phyloP scores from a whole-genome alignment of 2,797 vertebrate genomes.

The Neoniphon sammara region DNA sequence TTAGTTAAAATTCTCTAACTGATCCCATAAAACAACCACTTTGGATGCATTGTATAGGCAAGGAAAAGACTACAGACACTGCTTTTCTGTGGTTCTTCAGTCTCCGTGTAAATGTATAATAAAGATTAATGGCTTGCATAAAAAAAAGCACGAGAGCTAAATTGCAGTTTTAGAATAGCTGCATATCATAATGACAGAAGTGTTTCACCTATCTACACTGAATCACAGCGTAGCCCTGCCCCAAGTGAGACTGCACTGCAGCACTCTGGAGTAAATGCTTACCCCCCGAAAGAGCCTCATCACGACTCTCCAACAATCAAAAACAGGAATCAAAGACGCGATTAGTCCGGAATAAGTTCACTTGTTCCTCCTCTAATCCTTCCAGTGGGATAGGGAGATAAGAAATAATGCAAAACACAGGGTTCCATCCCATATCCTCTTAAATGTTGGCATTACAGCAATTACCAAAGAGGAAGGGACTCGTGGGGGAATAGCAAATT shows the following conservation, averaged over 20 bases:
- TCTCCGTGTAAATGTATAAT: slow-evolving; percentile 69
- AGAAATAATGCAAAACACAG: slow-evolving; percentile 36
- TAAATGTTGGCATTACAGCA: slow-evolving; percentile 61
- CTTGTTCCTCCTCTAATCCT: slow-evolving; percentile 49
- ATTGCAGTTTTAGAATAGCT: slow-evolving; percentile 55
- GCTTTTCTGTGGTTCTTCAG: slow-evolving; percentile 58
- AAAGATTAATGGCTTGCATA: slow-evolving; percentile 69
- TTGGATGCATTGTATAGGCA: slow-evolving; percentile 57
- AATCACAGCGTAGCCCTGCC: slow-evolving; percentile 1
- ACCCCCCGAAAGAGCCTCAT: slow-evolving; percentile 13
- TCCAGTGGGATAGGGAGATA: slow-evolving; percentile 39
- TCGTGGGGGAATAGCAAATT: slow-evolving; percentile 49
- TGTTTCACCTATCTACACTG: slow-evolving; percentile 13
- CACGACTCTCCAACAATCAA: slow-evolving; percentile 19
- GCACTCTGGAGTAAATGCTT: slow-evolving; percentile 4
- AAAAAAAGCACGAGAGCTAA: slow-evolving; percentile 57
- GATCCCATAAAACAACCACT: slow-evolving; percentile 73
- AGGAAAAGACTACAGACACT: slow-evolving; percentile 32
- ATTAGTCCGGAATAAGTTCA: slow-evolving; percentile 41
- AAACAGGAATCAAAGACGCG: slow-evolving; percentile 33
- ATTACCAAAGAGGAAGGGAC: slow-evolving; percentile 59
- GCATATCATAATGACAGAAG: slow-evolving; percentile 52
- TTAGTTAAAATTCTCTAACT: slow-evolving; percentile 71
- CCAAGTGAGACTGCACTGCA: slow-evolving; percentile 34
- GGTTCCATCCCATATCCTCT: slow-evolving; percentile 27